Evolutionary conservation across 2,888 invertebrate genomes (phyloP).

Genomic region (Agrilus mali): DNA sequence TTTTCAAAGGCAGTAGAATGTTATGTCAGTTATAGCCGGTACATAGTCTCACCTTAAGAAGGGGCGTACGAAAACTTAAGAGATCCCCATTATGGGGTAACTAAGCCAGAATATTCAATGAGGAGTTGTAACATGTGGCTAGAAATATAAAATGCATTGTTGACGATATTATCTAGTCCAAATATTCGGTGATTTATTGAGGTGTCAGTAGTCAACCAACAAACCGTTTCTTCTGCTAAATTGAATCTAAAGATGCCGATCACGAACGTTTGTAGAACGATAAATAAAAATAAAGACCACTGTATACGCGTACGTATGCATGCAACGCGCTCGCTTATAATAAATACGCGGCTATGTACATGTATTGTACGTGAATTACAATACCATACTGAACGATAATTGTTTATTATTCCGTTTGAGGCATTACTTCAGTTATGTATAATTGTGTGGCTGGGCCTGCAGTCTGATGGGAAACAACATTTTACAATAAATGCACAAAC

Average conservation of each 20-base stretch:
- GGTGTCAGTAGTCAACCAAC: too few relatives aligned
- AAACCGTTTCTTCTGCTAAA: constrained; percentile 3
- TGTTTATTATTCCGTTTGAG: constrained; percentile 24
- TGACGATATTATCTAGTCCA: constrained; percentile 7
- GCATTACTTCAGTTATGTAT: constrained; percentile 25
- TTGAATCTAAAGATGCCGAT: constrained; percentile 8
- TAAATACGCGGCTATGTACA: constrained; percentile 21
- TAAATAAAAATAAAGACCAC: constrained; percentile 12
- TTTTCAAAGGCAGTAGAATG: too few relatives aligned
- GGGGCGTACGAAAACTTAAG: too few relatives aligned
- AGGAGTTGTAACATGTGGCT: too few relatives aligned
- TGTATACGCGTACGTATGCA: constrained; percentile 19
- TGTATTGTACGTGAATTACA: constrained; percentile 23
- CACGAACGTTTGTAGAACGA: constrained; percentile 10
- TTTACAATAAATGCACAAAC: constrained; percentile 8
- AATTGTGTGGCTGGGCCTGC: constrained; percentile 14
- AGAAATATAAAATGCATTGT: too few relatives aligned
- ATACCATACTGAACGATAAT: constrained; percentile 16
- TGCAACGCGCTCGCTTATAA: constrained; percentile 20
- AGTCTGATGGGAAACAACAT: background rate
- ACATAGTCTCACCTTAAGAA: too few relatives aligned
- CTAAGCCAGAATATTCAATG: too few relatives aligned
- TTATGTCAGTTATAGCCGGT: too few relatives aligned
- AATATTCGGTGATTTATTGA: too few relatives aligned
- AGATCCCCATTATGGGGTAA: too few relatives aligned